Conservation (phyloP, 2,797 vertebrate species). For the Paramormyrops hopkinsi region DNA sequence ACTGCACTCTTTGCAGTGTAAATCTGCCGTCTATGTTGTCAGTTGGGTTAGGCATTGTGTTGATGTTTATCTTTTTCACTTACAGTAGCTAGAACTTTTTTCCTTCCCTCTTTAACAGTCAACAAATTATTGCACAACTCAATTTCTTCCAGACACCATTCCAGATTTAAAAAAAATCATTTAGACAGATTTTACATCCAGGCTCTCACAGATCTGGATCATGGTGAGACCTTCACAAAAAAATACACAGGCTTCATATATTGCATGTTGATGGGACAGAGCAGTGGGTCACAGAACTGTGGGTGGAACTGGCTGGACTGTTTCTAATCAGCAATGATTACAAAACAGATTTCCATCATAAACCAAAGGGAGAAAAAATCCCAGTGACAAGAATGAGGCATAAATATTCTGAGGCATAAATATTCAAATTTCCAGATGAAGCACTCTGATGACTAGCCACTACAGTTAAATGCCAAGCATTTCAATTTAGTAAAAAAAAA, state of each 20-base stretch:
- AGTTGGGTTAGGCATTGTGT: neutral
- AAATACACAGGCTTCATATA: neutral
- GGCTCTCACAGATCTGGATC: neutral
- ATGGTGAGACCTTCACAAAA: neutral
- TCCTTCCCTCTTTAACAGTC: neutral
- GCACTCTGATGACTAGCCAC: neutral
- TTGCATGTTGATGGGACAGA: neutral
- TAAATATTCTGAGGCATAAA: constrained; percentile 12
- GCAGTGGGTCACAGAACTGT: neutral
- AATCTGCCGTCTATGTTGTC: neutral
- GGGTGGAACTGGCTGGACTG: neutral
- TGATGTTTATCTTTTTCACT: neutral
- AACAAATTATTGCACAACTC: constrained; percentile 44
- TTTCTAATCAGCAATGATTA: neutral
- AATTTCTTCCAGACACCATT: constrained; percentile 29
- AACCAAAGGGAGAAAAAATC: neutral
- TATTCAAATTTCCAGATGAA: constrained; percentile 10
- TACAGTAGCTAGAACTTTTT: neutral
- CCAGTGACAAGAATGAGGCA: neutral
- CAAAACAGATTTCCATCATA: constrained; percentile 2
- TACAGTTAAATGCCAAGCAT: constrained; percentile 13
- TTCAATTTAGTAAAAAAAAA: neutral
- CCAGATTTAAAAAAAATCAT: neutral
- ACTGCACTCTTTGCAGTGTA: neutral
- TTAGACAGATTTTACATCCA: neutral